Base-by-base conservation (phyloP, 2,888 invertebrate genomes). In the Eupithecia tripunctaria region DNA sequence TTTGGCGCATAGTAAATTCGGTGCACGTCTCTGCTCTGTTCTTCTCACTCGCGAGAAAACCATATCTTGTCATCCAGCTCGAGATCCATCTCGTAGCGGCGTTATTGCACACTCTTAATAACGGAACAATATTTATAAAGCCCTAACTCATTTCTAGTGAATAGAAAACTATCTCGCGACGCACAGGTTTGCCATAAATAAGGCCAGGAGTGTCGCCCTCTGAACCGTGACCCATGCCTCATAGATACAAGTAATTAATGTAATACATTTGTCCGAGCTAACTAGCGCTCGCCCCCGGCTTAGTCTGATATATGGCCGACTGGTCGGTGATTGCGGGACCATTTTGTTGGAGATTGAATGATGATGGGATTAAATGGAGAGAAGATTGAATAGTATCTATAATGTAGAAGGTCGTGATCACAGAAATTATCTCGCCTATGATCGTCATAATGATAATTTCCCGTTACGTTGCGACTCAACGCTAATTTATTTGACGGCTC, bases 211-310 rank as follows among this genome's bases (percentile, higher is more conserved):
- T 21, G 10, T 36, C 36, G 6, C 36, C 38, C 56, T 25, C 14
- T 56, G 56, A 56, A 3, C 56, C 56, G 25, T 56, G 56, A 56
- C 56, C 25, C 21, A 56, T 56, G 25, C 12, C 21, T 56, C 56
- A 56, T 56, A 56, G 21, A 21, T 43, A 43, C 56, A 56, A 12
- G 56, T 56, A 25, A 56, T 56, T 56, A 56, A 56, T 56, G 56
- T 21, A 12, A 25, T 25, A 56, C 56, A 25, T 56, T 51, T 56
- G 56, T 56, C 56, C 56, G 56, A 25, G 25, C 14, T 75, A 74
- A 72, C 70, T 70, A 60, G 68, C 65, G 29, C 38, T 59, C 60
- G 70, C 73, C 70, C 70, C 70, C 59, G 63, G 43, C 56, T 67
- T 60, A 71, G 64, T 21, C 59, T 71, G 70, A 71, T 59, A 62